These are phyloP conservation scores for Macrosteles quadrilineatus DNA, from an alignment of 1,140 invertebrate species.

Conservation along the genomic window DNA sequence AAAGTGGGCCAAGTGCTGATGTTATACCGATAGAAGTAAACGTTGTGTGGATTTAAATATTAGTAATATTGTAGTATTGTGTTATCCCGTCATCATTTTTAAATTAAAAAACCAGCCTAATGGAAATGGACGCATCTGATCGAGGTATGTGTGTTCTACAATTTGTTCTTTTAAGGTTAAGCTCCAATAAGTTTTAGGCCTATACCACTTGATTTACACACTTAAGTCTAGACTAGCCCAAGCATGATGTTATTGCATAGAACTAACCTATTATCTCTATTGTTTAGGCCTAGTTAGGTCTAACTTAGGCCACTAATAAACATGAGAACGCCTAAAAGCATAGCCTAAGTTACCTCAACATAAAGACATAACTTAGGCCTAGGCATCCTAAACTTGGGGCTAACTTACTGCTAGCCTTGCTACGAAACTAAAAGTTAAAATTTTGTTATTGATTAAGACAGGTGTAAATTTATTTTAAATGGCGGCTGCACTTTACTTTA, in stretches of 20 bases:
- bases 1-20: constrained; percentile 33
- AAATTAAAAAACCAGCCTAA: background rate
- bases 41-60: constrained; percentile 1
- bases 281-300: too few relatives aligned
- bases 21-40: constrained; percentile 13
- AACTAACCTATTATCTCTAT: background rate
- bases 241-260: background rate
- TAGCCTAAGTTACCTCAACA: too few relatives aligned
- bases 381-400: too few relatives aligned
- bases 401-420: too few relatives aligned
- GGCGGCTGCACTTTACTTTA: too few relatives aligned
- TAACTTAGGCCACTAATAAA: too few relatives aligned
- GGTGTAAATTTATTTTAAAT: too few relatives aligned
- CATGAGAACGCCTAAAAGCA: too few relatives aligned
- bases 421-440: too few relatives aligned
- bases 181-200: too few relatives aligned
- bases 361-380: too few relatives aligned
- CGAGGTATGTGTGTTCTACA: constrained; percentile 23
- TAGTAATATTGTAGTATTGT: background rate
- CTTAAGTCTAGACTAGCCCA: background rate
- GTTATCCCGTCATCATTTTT: background rate
- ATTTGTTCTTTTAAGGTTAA: background rate
- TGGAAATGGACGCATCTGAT: constrained; percentile 25
- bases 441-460: too few relatives aligned
- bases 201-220: background rate